Percentiles rank a stretch among this genome's conserved stretches.
These are phyloP conservation scores for Sitta europaea DNA, from an alignment of 2,113 vertebrate species.

Conservation along the genomic window DNA sequence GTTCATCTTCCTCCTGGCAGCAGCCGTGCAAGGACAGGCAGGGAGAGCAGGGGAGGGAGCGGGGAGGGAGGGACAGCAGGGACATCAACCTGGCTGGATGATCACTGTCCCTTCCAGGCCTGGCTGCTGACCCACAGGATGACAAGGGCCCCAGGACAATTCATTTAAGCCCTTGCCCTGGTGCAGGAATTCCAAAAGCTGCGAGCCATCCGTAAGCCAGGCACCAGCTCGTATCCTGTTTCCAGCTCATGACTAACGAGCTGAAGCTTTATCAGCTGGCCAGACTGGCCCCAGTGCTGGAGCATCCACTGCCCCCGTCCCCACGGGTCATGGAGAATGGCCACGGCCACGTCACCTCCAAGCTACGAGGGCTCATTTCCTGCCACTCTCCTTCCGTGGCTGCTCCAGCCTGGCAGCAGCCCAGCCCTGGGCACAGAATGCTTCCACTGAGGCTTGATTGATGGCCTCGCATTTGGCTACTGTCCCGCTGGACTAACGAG, in stretches of 20 bases:
- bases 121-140: neutral
- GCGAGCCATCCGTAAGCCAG: accelerated
- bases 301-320: neutral
- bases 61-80: neutral
- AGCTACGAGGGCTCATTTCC: accelerated
- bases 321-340: neutral
- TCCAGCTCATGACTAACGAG: neutral
- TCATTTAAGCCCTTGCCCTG: accelerated
- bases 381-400: accelerated
- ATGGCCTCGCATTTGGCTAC: accelerated
- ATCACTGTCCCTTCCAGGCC: neutral
- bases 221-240: neutral
- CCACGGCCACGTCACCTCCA: accelerated
- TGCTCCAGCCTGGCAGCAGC: neutral
- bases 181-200: neutral
- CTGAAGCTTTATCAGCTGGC: neutral
- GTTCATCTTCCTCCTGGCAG: neutral
- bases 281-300: neutral
- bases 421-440: neutral
- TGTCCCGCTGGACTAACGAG: neutral
- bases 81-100: neutral
- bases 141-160: neutral
- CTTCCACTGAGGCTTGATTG: neutral
- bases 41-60: accelerated
- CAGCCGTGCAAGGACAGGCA: neutral